These are phyloP conservation scores for Lordiphosa collinella DNA, from an alignment of 1,140 invertebrate genomes.

Conservation along the genomic window DNA sequence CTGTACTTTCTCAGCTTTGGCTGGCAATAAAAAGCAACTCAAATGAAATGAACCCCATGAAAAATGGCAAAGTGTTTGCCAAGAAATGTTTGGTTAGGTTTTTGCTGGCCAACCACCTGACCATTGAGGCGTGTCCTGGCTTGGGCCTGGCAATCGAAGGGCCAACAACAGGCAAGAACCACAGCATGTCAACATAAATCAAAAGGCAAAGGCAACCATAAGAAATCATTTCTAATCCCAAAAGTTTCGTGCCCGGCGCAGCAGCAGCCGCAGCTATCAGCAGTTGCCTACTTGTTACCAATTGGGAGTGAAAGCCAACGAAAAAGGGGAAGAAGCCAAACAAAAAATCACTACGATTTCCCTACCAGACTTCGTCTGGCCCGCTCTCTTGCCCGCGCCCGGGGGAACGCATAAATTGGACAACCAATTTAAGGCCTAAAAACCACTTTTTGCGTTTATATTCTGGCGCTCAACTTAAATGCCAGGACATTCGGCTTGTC, in stretches of 20 bases:
- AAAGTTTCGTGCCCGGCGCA: constrained; percentile 53
- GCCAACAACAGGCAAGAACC: constrained; percentile 33
- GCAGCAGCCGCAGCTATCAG: constrained; percentile 51
- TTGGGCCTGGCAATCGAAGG: constrained; percentile 58
- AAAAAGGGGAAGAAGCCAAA: constrained; percentile 2
- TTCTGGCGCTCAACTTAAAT: constrained; percentile 63
- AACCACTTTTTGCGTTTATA: constrained; percentile 74
- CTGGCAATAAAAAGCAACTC: constrained; percentile 69
- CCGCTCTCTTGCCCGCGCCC: constrained; percentile 14
- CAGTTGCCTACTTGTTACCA: constrained; percentile 52
- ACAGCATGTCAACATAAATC: constrained; percentile 78
- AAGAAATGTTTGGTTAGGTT: constrained; percentile 74
- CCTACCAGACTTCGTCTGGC: constrained; percentile 16
- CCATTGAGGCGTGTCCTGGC: constrained; percentile 69
- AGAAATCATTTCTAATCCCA: constrained; percentile 76
- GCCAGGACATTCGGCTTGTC: constrained; percentile 36
- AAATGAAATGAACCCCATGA: constrained; percentile 75
- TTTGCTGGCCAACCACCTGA: constrained; percentile 62
- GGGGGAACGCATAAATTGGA: constrained; percentile 67
- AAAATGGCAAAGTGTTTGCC: constrained; percentile 73
- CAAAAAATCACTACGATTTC: constrained; percentile 38
- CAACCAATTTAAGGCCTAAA: constrained; percentile 77
- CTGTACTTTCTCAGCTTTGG: constrained; percentile 18
- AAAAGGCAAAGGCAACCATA: constrained; percentile 63
- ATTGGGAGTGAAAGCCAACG: constrained; percentile 16